A percentile compares a stretch with the other conserved stretches of the same genome.
These are phyloP conservation scores for Eupithecia inturbata DNA, from an alignment of 2,888 invertebrate genomes.

Conservation along the genomic window DNA sequence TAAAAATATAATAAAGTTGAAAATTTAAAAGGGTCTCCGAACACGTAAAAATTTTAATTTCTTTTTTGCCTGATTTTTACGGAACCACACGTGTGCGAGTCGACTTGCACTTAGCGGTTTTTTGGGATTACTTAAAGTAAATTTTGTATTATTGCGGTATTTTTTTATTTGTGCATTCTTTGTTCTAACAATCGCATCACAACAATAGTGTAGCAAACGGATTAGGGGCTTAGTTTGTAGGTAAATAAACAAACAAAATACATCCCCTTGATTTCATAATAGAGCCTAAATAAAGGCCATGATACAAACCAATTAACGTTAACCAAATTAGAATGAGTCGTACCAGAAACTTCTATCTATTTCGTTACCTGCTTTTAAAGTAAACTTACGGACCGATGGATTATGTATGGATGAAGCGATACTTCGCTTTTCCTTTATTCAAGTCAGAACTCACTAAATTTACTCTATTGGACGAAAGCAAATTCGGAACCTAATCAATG, in stretches of 20 bases:
- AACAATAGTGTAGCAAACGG: not conserved
- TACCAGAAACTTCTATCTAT: slow-evolving; percentile 16
- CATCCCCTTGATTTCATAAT: not conserved
- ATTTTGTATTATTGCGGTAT: not conserved
- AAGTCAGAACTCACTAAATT: slow-evolving; percentile 52
- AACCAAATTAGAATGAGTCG: slow-evolving; percentile 17
- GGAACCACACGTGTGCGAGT: no score
- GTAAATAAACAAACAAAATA: slow-evolving; percentile 4
- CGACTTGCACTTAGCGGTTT: no score
- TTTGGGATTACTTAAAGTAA: not conserved
- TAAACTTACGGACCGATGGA: slow-evolving; percentile 19
- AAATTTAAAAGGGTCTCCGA: no score
- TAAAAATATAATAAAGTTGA: no score
- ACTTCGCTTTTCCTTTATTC: slow-evolving; percentile 51
- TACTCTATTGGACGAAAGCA: slow-evolving; percentile 53
- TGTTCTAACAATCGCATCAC: not conserved
- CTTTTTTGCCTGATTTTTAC: no score
- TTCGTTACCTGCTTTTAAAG: slow-evolving; percentile 21
- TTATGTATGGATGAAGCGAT: slow-evolving; percentile 31
- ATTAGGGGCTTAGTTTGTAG: not conserved
- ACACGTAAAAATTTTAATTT: no score
- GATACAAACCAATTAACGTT: slow-evolving; percentile 17
- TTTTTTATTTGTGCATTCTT: not conserved
- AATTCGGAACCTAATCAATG: slow-evolving; percentile 64
- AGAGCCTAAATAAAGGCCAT: slow-evolving; percentile 5